These are phyloP conservation scores for Dufourea novaeangliae DNA, from an alignment of 1,140 invertebrate genomes.

Conservation along the genomic window DNA sequence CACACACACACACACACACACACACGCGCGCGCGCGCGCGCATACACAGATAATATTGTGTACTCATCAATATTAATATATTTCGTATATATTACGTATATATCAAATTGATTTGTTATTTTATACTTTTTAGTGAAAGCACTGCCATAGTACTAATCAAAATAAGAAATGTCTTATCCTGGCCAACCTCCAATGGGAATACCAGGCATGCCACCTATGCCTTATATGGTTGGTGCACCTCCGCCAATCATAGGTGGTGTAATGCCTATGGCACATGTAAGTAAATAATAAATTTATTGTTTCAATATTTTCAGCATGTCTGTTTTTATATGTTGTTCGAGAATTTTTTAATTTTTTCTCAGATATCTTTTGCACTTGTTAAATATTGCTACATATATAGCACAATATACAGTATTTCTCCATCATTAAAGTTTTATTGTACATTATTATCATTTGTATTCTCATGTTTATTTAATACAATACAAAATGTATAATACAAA, in stretches of 20 bases:
- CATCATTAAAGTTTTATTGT: not conserved
- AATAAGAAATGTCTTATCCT: slow-evolving; percentile 78
- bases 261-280: slow-evolving; percentile 81
- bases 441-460: not conserved
- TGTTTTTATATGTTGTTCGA: slow-evolving; percentile 11
- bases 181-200: slow-evolving; percentile 80
- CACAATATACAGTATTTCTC: not conserved
- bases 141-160: slow-evolving; percentile 38
- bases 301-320: slow-evolving; percentile 15
- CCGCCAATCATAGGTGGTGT: slow-evolving; percentile 80
- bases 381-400: not conserved
- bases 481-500: not conserved
- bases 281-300: slow-evolving; percentile 52
- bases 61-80: not conserved
- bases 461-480: not conserved
- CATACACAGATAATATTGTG: too few species aligned
- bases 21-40: too few species aligned
- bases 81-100: not conserved
- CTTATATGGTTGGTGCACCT: slow-evolving; percentile 80
- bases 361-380: slow-evolving; percentile 17
- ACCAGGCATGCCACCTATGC: slow-evolving; percentile 81
- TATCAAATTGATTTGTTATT: not conserved
- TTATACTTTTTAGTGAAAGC: slow-evolving; percentile 41
- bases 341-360: slow-evolving; percentile 2
- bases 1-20: too few species aligned